phyloP scores from a whole-genome alignment of 2,797 vertebrate species.

The Falco biarmicus region DNA sequence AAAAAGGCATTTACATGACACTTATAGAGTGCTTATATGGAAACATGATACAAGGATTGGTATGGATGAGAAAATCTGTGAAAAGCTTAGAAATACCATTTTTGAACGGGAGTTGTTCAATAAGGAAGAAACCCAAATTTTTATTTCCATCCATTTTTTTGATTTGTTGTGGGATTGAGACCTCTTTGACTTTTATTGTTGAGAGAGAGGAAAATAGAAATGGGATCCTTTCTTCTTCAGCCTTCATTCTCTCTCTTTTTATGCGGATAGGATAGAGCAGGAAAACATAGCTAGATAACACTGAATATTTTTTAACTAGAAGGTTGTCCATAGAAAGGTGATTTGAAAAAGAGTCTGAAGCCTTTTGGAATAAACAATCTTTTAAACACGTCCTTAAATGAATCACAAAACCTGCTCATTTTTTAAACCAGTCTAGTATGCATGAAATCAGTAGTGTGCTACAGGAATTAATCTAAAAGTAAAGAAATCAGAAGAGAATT shows the following conservation, averaged over 20 bases:
- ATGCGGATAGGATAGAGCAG: not conserved
- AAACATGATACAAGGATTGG: not conserved
- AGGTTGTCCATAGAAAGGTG: not conserved
- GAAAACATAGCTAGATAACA: not conserved
- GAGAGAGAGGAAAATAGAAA: not conserved
- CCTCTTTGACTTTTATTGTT: not conserved
- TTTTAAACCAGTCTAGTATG: not conserved
- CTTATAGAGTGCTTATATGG: not conserved
- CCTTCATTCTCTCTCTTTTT: not conserved
- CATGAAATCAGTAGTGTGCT: not conserved
- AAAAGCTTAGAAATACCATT: not conserved
- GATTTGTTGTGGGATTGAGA: not conserved
- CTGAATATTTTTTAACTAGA: not conserved
- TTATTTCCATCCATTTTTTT: not conserved
- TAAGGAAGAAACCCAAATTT: not conserved
- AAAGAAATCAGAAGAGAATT: not conserved
- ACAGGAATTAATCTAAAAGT: not conserved
- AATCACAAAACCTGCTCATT: not conserved
- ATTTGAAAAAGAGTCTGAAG: not conserved
- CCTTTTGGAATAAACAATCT: not conserved
- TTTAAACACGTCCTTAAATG: not conserved
- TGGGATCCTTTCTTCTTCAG: not conserved
- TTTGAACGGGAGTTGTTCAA: not conserved
- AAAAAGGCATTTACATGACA: not conserved
- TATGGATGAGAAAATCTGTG: not conserved